phyloP scores from a whole-genome alignment of 2,888 invertebrate genomes.

The Drosophila falleni region DNA sequence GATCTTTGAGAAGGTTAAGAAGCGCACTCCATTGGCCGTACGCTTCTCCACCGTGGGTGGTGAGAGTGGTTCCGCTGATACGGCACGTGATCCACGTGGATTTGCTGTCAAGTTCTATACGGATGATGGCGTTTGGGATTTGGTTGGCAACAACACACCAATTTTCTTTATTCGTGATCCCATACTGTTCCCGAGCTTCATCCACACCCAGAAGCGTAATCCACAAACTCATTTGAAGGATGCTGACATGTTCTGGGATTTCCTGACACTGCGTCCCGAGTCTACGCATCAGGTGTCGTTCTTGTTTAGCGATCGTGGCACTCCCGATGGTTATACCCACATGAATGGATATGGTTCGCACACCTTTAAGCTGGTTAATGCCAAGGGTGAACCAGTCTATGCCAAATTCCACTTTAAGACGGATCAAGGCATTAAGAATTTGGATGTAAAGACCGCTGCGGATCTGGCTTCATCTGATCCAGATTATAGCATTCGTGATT shows the following conservation, averaged over 20 bases:
- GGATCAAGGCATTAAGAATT: slow-evolving; percentile 94
- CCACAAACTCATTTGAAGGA: slow-evolving; percentile 96
- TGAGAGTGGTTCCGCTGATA: slow-evolving; percentile 96
- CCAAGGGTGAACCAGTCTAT: slow-evolving; percentile 90
- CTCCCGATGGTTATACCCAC: slow-evolving; percentile 95
- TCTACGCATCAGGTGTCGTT: slow-evolving; percentile 94
- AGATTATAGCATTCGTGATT: slow-evolving; percentile 94
- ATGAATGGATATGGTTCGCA: slow-evolving; percentile 99
- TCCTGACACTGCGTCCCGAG: slow-evolving; percentile 95
- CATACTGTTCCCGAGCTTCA: slow-evolving; percentile 96
- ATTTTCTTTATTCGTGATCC: slow-evolving; percentile 97
- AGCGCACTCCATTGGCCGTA: slow-evolving; percentile 92
- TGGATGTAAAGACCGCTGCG: slow-evolving; percentile 86
- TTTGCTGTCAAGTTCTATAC: slow-evolving; percentile 98
- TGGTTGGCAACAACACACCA: slow-evolving; percentile 97
- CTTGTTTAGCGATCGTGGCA: slow-evolving; percentile 95
- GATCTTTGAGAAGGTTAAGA: slow-evolving; percentile 92
- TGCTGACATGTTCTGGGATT: slow-evolving; percentile 98
- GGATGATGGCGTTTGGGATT: slow-evolving; percentile 96
- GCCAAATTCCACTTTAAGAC: slow-evolving; percentile 98
- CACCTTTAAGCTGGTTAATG: slow-evolving; percentile 96
- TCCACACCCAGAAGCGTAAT: slow-evolving; percentile 98
- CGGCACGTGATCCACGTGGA: slow-evolving; percentile 95
- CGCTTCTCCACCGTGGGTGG: slow-evolving; percentile 95
- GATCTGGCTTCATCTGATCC: slow-evolving; percentile 91